Conservation (phyloP, 2,797 vertebrate genomes). For the Gymnoscopelus braueri region DNA sequence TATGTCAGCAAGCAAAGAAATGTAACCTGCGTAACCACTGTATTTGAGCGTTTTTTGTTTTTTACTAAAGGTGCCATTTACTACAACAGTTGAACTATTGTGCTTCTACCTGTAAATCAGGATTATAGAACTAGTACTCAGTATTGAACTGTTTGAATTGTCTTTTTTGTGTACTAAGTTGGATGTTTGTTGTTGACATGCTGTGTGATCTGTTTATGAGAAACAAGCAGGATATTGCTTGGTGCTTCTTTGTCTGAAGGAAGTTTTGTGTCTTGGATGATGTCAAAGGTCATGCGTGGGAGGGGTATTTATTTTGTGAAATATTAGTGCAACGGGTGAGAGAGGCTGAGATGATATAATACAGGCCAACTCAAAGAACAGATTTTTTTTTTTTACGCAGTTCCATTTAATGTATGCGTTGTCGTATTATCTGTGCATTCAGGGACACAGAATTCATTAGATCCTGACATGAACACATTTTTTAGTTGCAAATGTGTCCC, state of each 20-base stretch:
- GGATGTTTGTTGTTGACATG: constrained; percentile 33
- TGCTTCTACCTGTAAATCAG: constrained; percentile 22
- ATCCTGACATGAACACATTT: constrained; percentile 24
- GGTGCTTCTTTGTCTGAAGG: constrained; percentile 47
- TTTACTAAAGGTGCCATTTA: constrained; percentile 20
- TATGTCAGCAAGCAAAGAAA: constrained; percentile 17
- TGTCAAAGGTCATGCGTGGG: constrained; percentile 49
- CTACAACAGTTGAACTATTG: constrained; percentile 31
- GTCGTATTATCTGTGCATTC: constrained; percentile 33
- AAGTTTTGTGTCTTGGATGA: constrained; percentile 49
- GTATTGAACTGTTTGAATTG: constrained; percentile 27
- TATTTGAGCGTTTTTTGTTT: constrained; percentile 7
- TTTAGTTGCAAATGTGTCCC: constrained; percentile 26
- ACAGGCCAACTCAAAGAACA: constrained; percentile 19
- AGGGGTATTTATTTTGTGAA: constrained; percentile 79
- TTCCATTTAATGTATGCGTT: constrained; percentile 26
- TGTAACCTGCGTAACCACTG: constrained; percentile 39
- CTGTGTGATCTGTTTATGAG: constrained; percentile 39
- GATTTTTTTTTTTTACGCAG: constrained; percentile 14
- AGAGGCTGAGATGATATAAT: constrained; percentile 14
- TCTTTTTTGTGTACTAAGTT: constrained; percentile 24
- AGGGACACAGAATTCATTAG: constrained; percentile 30
- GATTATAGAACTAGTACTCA: constrained; percentile 27
- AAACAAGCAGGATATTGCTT: constrained; percentile 44
- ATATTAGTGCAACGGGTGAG: constrained; percentile 26